These are phyloP conservation scores for Scleropages formosus DNA, from an alignment of 2,797 vertebrate genomes.

Conservation along the genomic window DNA sequence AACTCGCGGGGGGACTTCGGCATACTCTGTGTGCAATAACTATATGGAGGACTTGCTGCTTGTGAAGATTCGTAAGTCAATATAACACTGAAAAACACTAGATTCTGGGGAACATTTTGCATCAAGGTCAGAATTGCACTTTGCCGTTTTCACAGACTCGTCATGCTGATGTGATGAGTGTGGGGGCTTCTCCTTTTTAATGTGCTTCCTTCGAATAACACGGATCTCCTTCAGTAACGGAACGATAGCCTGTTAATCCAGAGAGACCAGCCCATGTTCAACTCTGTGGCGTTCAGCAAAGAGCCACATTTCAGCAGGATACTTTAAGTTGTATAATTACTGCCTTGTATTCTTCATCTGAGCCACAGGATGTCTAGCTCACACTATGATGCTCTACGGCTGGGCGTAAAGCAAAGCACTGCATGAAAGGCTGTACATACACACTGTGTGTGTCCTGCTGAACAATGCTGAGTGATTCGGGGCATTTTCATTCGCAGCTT, in stretches of 20 bases:
- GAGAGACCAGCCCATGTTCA: too few species aligned
- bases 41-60: background rate
- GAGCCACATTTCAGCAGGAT: background rate
- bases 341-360: background rate
- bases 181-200: too few species aligned
- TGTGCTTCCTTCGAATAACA: too few species aligned
- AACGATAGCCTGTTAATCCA: too few species aligned
- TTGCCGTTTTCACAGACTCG: background rate
- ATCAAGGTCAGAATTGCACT: background rate
- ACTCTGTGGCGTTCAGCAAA: background rate
- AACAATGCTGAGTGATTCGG: constrained; percentile 3
- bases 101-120: too few species aligned
- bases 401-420: background rate
- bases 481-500: background rate
- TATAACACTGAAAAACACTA: background rate
- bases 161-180: too few species aligned
- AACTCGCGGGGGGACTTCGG: background rate
- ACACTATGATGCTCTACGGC: background rate
- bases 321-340: background rate
- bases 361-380: too few species aligned
- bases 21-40: background rate
- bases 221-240: too few species aligned
- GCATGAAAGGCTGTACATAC: background rate
- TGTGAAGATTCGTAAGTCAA: background rate
- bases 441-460: background rate